Base-by-base conservation (phyloP, 2,797 vertebrate genomes). In the Champsocephalus gunnari region DNA sequence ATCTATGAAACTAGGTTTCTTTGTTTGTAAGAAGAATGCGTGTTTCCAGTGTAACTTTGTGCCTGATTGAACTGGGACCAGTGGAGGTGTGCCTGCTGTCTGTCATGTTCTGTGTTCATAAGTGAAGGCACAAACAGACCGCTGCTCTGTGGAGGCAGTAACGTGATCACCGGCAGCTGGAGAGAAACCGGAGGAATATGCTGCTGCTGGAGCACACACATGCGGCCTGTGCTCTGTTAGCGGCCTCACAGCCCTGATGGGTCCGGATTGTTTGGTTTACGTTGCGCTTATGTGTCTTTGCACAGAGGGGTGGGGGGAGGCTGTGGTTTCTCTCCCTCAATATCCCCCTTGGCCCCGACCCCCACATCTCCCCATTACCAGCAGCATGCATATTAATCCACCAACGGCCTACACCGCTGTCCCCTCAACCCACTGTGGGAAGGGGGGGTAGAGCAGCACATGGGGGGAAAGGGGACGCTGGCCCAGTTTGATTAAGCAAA, bases 191-290 rank as follows among this genome's bases (percentile, higher is more conserved):
- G 71, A 75, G 50, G 48, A 75, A 66, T 38, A 70, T 2, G 17
- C 64, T 63, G 51, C 77, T 62, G 65, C 71, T 28, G 77, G 19
- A 70, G 75, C 63, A 75, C 65, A 83, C 78, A 87, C 80, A 73
- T 21, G 1, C 75, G 68, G 84, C 78, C 87, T 90, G 85, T 67
- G 75, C 58, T 43, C 80, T 74, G 75, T 85, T 72, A 54, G 69
- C 12, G 57, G 71, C 61, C 71, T 88, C 81, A 90, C 82, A 38
- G 54, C n/a, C 87, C 63, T 82, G 83, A 87, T 87, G 64, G 87
- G 71, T 71, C 66, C 72, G 71, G 62, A 57, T 44, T 77, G 59
- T 66, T 64, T 62, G 32, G 43, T 75, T 63, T 71, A 3, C 53
- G 62, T 14, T 63, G 64, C 34, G 14, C 13, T 8, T 54, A 24